A percentile compares a stretch with the other conserved stretches of the same genome.
Evolutionary conservation across 2,888 invertebrate genomes (phyloP).

Genomic region (Polydrusus tereticollis): DNA sequence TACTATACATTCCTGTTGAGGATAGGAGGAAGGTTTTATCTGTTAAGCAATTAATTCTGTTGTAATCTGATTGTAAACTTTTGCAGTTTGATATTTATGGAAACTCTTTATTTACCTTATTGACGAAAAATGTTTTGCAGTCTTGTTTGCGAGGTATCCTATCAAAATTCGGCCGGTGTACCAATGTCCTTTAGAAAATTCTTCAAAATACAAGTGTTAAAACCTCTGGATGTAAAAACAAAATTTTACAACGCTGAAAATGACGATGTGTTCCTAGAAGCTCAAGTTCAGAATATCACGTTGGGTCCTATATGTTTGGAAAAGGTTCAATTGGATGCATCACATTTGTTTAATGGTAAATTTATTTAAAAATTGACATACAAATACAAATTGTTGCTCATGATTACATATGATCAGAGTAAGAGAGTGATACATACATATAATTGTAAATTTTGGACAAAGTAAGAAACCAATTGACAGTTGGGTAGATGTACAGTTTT

Average conservation of each 20-base stretch:
- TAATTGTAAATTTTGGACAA: too few species aligned
- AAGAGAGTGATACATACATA: too few species aligned
- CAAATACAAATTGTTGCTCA: too few species aligned
- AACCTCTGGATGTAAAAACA: conserved; percentile 98
- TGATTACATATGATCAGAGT: too few species aligned
- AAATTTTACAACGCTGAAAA: conserved; percentile 96
- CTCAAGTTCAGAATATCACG: conserved; percentile 92
- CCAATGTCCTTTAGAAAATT: conserved; percentile 93
- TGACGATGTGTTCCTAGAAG: conserved; percentile 81
- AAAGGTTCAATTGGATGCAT: conserved; percentile 93
- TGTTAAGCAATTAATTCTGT: too few species aligned
- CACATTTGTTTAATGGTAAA: conserved; percentile 84
- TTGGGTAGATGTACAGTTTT: too few species aligned
- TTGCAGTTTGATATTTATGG: conserved; percentile 16
- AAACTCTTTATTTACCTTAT: neutral
- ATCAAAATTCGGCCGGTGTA: conserved; percentile 81
- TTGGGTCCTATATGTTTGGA: conserved; percentile 93
- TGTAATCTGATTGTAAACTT: conserved; percentile 23
- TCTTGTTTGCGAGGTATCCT: conserved; percentile 96
- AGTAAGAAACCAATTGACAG: too few species aligned
- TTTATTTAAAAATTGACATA: neutral
- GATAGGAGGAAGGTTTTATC: too few species aligned
- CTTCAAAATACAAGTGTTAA: conserved; percentile 98
- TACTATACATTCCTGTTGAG: too few species aligned
- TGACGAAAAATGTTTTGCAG: conserved; percentile 70